Percentiles rank a stretch among this genome's conserved stretches.
Evolutionary conservation across 2,113 vertebrate species (phyloP).

Genomic region (Chionomys nivalis): DNA sequence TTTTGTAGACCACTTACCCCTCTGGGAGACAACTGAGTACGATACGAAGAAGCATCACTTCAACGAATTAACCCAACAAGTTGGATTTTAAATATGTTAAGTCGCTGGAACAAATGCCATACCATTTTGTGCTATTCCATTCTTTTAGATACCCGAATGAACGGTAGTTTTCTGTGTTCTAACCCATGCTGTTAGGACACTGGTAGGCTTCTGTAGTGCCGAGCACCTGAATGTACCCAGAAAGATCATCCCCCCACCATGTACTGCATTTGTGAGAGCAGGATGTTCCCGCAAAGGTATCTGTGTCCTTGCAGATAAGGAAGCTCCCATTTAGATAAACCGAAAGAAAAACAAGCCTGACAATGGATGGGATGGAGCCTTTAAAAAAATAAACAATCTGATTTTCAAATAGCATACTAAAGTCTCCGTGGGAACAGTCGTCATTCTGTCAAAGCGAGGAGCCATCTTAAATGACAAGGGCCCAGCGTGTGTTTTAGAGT

Average conservation of each 20-base stretch:
- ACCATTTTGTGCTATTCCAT: slow-evolving; percentile 23
- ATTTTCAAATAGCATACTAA: slow-evolving; percentile 74
- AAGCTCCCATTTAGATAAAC: slow-evolving; percentile 76
- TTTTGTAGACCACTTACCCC: slow-evolving; percentile 60
- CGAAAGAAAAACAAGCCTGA: slow-evolving; percentile 72
- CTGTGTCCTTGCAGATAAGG: slow-evolving; percentile 81
- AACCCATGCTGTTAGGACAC: slow-evolving; percentile 25
- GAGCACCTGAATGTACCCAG: slow-evolving; percentile 57
- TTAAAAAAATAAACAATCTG: slow-evolving; percentile 77
- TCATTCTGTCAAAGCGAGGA: slow-evolving; percentile 65
- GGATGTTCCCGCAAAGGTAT: slow-evolving; percentile 66
- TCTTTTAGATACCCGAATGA: slow-evolving; percentile 30
- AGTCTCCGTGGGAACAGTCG: slow-evolving; percentile 64
- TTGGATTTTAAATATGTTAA: slow-evolving; percentile 67
- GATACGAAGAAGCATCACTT: slow-evolving; percentile 68
- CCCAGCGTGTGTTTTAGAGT: slow-evolving; percentile 11
- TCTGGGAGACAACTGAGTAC: slow-evolving; percentile 59
- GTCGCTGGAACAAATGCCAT: slow-evolving; percentile 42
- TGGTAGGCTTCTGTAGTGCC: slow-evolving; percentile 17
- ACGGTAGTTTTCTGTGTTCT: slow-evolving; percentile 35
- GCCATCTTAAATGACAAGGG: slow-evolving; percentile 60
- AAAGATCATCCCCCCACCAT: slow-evolving; percentile 62
- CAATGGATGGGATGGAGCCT: slow-evolving; percentile 62
- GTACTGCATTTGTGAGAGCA: slow-evolving; percentile 58
- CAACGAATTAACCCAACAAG: slow-evolving; percentile 64